Base-by-base conservation (phyloP, 2,113 vertebrate genomes). In the Sylvia atricapilla region DNA sequence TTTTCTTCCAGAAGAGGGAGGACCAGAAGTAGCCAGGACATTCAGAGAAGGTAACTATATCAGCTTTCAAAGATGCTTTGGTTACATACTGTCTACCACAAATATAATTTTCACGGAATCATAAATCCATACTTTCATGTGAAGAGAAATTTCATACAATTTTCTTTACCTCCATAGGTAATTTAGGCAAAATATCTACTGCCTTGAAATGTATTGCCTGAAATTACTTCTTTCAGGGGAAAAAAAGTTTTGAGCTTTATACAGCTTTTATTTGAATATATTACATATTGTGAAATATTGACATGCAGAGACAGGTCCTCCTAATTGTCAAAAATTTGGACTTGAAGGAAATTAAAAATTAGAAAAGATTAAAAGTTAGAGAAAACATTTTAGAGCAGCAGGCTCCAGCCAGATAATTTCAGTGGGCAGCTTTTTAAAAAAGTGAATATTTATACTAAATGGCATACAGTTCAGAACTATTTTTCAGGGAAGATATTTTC, bases 1-100 rank as follows among this genome's bases (percentile, higher is more conserved):
- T 97, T 96, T 88, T 96, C 56, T 96, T 97, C 35, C 90, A 96
- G 92, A 67, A 58, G 39, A 97, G 70, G 76, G 87, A 93, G 76
- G 96, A 88, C 76, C 85, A 95, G 90, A 97, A 96, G 80, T 92
- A 95, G 87, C 84, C 90, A 94, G 94, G 91, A 85, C 62, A 93
- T 94, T 95, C 84, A 97, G 85, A 91, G 80, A 62, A 96, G 88
- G 92, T 93, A 97, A 87, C 81, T 96, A 9, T 64, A 37, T 35
- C 83, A 94, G 63, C 85, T 82, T 88, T 49, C 64, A 93, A 87
- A 81, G 60, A 69, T 93, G 77, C 58, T 88, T 88, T 70, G 43
- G 62, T 83, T 75, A 62, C n/a, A 84, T 92, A 10, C 35, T 90
- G 18, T 78, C 69, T 39, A 53, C 30, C 39, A 79, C 50, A 80